Evolutionary conservation across 2,797 vertebrate genomes (phyloP), one percentile per base, ranked within the genome.

Genomic region (Galago senegalensis): DNA sequence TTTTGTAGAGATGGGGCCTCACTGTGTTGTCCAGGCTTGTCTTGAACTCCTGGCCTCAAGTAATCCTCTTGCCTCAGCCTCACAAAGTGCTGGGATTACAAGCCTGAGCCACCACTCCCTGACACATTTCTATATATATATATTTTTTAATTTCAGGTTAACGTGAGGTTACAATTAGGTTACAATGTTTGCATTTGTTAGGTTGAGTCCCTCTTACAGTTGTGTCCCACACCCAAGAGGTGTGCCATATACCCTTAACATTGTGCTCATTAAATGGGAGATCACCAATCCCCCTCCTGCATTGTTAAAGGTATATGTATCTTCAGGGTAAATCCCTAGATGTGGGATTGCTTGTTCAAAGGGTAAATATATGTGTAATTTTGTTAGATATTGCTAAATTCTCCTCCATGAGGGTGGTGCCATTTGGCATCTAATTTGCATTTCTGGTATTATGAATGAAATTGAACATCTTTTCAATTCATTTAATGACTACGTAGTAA

Each of bases 381-480:
- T 69, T 49, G 17, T 75, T 60, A 76, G 60, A 37, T 82, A 10
- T 31, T 40, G 5, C 70, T 80, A 79, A 37, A 79, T 61, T 46
- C 7, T 18, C 37, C 46, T 75, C 37, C 23, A 37, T 16, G 4
- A 76, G 37, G 34, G 12, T 77, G 70, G 31, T 70, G 29, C 17
- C 18, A n/a, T 75, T 81, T 63, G 65, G 34, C 29, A n/a, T 34
- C 73, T 46, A 69, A 87, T 76, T 82, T 95, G 53, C n/a, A 76
- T 63, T 87, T 53, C 31, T 70, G 37, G 20, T 61, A 40, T 67
- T 76, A 27, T 40, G 37, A 83, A 80, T 83, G 61, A 92, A 73
- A 67, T 58, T 43, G 77, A 83, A 53, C 21, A 31, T 87, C 69
- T 77, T 82, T 92, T 92, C 27, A 88, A 40, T n/a, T 94, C 21